Evolutionary conservation across 1,140 invertebrate genomes (phyloP).

Genomic region (Sinonovacula constricta): DNA sequence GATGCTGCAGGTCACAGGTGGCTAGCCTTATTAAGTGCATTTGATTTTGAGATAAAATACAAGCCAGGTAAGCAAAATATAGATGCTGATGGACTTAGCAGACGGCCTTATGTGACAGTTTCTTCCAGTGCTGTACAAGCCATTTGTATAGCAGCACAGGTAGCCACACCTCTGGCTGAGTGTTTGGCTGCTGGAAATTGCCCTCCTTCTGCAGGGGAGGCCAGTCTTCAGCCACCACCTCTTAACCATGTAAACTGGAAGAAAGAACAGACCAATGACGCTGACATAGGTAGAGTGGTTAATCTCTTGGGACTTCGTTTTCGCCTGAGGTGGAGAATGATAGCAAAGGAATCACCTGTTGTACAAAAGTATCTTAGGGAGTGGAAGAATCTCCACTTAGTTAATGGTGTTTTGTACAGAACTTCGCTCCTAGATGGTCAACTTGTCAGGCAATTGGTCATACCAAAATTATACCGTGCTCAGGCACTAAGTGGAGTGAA

Average conservation of each 20-base stretch:
- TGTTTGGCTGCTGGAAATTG: not conserved
- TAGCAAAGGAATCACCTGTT: not conserved
- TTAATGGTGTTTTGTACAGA: not conserved
- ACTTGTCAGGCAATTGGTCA: not conserved
- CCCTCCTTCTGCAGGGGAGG: not conserved
- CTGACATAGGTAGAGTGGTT: not conserved
- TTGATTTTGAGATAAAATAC: not conserved
- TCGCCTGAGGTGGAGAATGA: not conserved
- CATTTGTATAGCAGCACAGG: not conserved
- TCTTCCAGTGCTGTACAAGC: not conserved
- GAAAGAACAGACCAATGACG: not conserved
- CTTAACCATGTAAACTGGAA: not conserved
- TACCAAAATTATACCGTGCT: not conserved
- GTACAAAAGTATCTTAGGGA: constrained; percentile 6
- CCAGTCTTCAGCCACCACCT: not conserved
- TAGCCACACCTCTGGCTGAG: not conserved
- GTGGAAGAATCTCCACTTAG: not conserved
- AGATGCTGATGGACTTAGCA: constrained; percentile 6
- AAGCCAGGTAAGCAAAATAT: constrained; percentile 10
- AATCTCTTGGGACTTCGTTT: not conserved
- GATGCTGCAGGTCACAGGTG: constrained; percentile 8
- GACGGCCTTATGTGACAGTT: not conserved
- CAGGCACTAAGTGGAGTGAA: not conserved
- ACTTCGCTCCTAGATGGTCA: not conserved
- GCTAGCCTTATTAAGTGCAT: not conserved